Evolutionary conservation across 2,888 invertebrate species (phyloP).

Genomic region (Ophion obscuratus): DNA sequence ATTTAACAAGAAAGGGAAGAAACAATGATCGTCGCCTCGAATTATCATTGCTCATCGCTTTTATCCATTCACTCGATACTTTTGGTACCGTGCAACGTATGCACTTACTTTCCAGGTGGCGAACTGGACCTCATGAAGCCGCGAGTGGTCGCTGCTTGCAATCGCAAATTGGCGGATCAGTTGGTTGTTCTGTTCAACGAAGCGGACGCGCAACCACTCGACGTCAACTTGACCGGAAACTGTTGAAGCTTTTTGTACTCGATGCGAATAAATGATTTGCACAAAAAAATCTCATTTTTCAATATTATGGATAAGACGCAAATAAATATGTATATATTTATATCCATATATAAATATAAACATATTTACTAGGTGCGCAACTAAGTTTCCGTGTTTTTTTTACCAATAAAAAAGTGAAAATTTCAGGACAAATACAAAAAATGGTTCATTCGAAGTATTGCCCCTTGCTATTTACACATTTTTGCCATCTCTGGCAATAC

Average conservation of each 20-base stretch:
- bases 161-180: conserved; percentile 84
- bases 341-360: too few relatives aligned
- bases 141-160: conserved; percentile 85
- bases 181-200: conserved; percentile 85
- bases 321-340: too few relatives aligned
- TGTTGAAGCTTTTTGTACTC: conserved; percentile 26
- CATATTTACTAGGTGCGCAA: too few relatives aligned
- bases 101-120: conserved; percentile 77
- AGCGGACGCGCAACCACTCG: conserved; percentile 79
- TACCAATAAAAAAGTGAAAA: too few relatives aligned
- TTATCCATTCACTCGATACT: background rate
- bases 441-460: too few relatives aligned
- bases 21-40: background rate
- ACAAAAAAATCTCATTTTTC: background rate
- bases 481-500: too few relatives aligned
- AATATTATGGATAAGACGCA: background rate
- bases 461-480: too few relatives aligned
- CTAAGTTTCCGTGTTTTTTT: too few relatives aligned
- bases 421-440: too few relatives aligned
- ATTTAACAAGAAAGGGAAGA: background rate
- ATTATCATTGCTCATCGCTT: background rate
- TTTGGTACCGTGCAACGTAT: background rate
- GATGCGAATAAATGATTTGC: conserved; percentile 14
- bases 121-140: conserved; percentile 87
- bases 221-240: conserved; percentile 68